Evolutionary conservation across 1,140 invertebrate genomes (phyloP).

Genomic region (Pararge aegeria): DNA sequence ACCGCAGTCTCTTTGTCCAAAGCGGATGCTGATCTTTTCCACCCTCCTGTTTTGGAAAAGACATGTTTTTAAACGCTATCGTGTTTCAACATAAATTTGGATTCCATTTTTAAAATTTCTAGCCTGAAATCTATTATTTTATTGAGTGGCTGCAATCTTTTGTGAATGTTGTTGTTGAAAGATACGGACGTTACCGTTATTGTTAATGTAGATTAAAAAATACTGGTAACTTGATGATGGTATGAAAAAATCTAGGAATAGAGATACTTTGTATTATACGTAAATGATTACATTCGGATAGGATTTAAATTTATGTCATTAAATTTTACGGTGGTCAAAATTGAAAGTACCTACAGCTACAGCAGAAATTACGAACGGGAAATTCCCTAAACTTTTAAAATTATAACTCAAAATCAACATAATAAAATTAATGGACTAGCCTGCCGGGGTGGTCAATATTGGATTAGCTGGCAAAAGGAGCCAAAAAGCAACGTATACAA

Average conservation of each 20-base stretch:
- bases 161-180: too few relatives aligned
- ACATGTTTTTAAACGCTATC: constrained; percentile 20
- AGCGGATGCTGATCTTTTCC: constrained; percentile 56
- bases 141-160: too few relatives aligned
- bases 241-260: too few relatives aligned
- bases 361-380: background rate
- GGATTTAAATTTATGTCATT: background rate
- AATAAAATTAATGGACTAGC: constrained; percentile 69
- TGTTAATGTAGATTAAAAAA: too few relatives aligned
- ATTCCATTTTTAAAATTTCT: too few relatives aligned
- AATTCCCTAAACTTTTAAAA: constrained; percentile 8
- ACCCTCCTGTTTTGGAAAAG: constrained; percentile 35
- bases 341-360: background rate
- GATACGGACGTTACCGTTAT: too few relatives aligned
- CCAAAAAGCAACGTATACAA: constrained; percentile 79
- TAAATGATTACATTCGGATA: too few relatives aligned
- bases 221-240: too few relatives aligned
- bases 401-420: constrained; percentile 43
- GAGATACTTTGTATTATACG: too few relatives aligned
- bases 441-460: constrained; percentile 76
- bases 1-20: constrained; percentile 61
- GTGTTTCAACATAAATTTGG: too few relatives aligned
- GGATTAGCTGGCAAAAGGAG: constrained; percentile 77
- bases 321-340: background rate
- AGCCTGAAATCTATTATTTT: too few relatives aligned